These are phyloP conservation scores for Oryzias celebensis DNA, from an alignment of 2,113 vertebrate species.

Conservation along the genomic window DNA sequence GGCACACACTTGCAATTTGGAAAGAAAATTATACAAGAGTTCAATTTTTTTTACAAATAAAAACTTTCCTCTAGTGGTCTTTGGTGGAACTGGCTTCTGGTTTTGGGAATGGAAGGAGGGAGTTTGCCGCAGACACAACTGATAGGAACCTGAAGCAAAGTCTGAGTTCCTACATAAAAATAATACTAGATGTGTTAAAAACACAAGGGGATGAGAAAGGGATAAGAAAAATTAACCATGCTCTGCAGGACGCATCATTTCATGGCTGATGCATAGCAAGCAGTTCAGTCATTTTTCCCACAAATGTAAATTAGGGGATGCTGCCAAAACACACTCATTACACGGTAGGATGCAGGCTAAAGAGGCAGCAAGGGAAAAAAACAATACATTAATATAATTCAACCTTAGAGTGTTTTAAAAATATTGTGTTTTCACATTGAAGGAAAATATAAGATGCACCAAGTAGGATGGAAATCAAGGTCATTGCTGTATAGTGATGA, in stretches of 20 bases:
- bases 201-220: constrained; percentile 28
- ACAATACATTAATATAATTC: neutral
- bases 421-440: neutral
- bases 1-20: too few species aligned
- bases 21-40: too few species aligned
- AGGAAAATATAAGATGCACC: neutral
- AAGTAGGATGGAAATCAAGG: constrained; percentile 3
- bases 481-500: constrained; percentile 13
- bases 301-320: constrained; percentile 21
- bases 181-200: too few species aligned
- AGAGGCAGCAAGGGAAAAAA: neutral
- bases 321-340: constrained; percentile 12
- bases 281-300: constrained; percentile 36
- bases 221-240: constrained; percentile 53
- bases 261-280: constrained; percentile 33
- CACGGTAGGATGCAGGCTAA: neutral
- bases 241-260: constrained; percentile 44
- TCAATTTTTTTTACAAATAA: too few species aligned
- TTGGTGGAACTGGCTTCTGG: too few species aligned
- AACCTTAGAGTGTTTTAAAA: neutral
- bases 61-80: too few species aligned
- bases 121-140: too few species aligned
- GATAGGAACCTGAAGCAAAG: too few species aligned
- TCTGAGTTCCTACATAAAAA: too few species aligned
- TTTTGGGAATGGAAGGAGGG: too few species aligned